Base-by-base conservation (phyloP, 2,888 invertebrate genomes). In the Drosophila rellima region DNA sequence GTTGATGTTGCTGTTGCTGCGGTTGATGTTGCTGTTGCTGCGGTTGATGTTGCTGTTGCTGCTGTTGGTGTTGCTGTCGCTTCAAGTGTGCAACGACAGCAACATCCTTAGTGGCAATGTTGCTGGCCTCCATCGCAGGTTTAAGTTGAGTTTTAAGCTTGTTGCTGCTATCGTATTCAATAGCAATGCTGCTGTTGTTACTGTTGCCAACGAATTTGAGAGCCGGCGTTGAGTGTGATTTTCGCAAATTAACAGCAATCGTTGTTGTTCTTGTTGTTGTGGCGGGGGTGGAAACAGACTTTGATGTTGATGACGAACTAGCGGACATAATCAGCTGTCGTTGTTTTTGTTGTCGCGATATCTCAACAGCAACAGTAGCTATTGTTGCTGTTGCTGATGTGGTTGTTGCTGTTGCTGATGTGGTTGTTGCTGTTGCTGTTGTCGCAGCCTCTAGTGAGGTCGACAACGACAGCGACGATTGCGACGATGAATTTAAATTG, bases 401-500 rank as follows among this genome's bases (percentile, higher is more conserved):
- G 20, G 64, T 44, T 47, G 62, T 33, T 65, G 47, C n/a, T 23
- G 64, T 44, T 47, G 62, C 20, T 65, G 47, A n/a, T 26, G 64
- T 44, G 44, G 62, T n/a, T n/a, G n/a, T n/a, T n/a, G 31, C 7
- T 7, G 35, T n/a, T 65, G 47, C 17, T 26, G 64, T 44, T 47
- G 63, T 33, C 51, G 62, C 57, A 78, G 80, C 72, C 80, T 74
- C 74, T 69, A 77, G 60, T 74, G 74, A 74, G 82, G 82, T 69
- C 80, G 77, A 74, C 48, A 39, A 60, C 61, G 57, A 59, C 74
- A 67, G 35, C 44, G 31, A 47, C 57, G 57, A 74, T 51, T 44
- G 65, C 60, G 59, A 57, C 69, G 80, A 80, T 77, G 78, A 84
- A 78, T 90, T 81, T 85, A 82, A 87, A 89, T 90, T 90, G 87